Evolutionary conservation across 2,113 vertebrate species (phyloP), one percentile per base, ranked within the genome.

Genomic region (Limnothrissa miodon): DNA sequence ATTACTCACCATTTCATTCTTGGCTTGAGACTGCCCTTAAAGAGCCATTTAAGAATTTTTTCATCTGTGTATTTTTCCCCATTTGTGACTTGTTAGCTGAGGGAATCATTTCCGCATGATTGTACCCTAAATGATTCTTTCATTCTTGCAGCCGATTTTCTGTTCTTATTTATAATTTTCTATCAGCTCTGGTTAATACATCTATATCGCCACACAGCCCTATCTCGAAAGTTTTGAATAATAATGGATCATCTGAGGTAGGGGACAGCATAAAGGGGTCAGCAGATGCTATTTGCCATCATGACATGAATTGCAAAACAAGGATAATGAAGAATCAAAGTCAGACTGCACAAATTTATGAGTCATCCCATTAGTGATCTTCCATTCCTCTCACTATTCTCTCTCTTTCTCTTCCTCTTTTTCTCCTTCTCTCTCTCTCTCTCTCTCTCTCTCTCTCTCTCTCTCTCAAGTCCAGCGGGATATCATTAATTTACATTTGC

Each of bases 401-500:
- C 56, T 0, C n/a, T 62, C 56, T 62, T n/a, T n/a, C n/a, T n/a
- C n/a, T n/a, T n/a, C n/a, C n/a, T n/a, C n/a, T n/a, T n/a, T n/a
- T n/a, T n/a, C n/a, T n/a, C n/a, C n/a, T n/a, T n/a, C n/a, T 48
- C 9, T 48, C 53, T 56, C 10, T 56, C 53, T 56, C 17, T 19
- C 17, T 19, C 53, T 56, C 53, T 10, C 19, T 10, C 53, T 10
- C 53, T 2, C 53, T 10, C 53, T 4, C 17, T 2, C 19, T 5
- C 53, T 7, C 11, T 4, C 8, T 70, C 62, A 10, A 39, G 66
- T 74, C 66, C 66, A 74, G 29, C 0, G 13, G 66, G 66, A 36
- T 33, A 74, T 74, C 66, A 74, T 74, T 74, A 74, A 74, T 74
- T 74, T 74, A 74, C 66, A 74, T 74, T 74, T 74, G 66, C 66